Evolutionary conservation across 2,888 invertebrate genomes (phyloP).

Genomic region (Mythimna loreyi): DNA sequence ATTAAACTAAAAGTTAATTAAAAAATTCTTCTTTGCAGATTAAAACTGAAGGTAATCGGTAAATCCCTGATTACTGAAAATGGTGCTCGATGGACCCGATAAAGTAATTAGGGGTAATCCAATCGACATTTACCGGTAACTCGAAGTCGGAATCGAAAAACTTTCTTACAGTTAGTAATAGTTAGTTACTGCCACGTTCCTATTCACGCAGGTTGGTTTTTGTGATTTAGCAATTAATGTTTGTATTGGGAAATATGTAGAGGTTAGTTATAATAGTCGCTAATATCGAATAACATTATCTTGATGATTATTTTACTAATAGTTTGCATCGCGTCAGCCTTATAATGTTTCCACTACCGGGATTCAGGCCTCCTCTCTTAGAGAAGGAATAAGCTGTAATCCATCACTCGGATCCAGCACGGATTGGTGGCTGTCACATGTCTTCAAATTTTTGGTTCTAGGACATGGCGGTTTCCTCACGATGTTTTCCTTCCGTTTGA

Average conservation of each 20-base stretch:
- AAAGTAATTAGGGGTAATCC: slow-evolving; percentile 50
- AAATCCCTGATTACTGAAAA: slow-evolving; percentile 34
- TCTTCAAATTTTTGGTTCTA: no score
- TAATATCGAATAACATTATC: no score
- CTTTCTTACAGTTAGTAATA: slow-evolving; percentile 14
- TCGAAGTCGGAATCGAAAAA: slow-evolving; percentile 28
- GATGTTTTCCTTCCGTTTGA: no score
- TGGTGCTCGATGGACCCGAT: slow-evolving; percentile 29
- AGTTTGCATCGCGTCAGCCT: no score
- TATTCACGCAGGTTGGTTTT: background rate
- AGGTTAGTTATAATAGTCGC: no score
- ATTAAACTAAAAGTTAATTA: slow-evolving; percentile 5
- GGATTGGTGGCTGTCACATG: no score
- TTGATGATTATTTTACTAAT: no score
- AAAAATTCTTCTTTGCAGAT: slow-evolving; percentile 1
- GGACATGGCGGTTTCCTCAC: no score
- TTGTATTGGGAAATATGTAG: background rate
- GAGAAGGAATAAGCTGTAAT: no score
- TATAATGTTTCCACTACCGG: no score
- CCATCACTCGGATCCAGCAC: no score
- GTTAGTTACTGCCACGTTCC: slow-evolving; percentile 1
- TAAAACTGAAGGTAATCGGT: background rate
- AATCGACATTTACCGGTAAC: slow-evolving; percentile 27
- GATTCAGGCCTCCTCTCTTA: no score
- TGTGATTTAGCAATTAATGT: slow-evolving; percentile 24